Base-by-base conservation (phyloP, 2,113 vertebrate species). In the Candoia aspera region DNA sequence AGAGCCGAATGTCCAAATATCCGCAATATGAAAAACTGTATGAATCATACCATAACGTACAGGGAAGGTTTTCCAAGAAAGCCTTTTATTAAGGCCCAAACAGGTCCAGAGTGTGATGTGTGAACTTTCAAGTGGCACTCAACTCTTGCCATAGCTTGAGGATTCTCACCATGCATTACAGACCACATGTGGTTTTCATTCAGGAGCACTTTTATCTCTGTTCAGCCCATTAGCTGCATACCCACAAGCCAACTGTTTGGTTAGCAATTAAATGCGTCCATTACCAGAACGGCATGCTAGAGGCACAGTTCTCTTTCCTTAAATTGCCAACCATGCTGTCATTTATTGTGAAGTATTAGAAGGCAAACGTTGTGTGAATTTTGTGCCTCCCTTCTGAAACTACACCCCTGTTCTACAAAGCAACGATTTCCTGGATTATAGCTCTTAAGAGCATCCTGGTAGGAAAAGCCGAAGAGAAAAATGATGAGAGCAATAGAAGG, bases 1-100 rank as follows among this genome's bases (percentile, higher is more conserved):
- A 84, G 87, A 95, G 92, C 93, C 90, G 93, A 93, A 94, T 1
- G 3, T n/a, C 90, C 94, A 90, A 55, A 91, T 17, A 93, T 95
- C 64, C 88, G 89, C 84, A 94, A 89, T 84, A 24, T 57, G 90
- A 89, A 96, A 84, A 92, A 37, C 26, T 91, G 53, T 93, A 94
- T 92, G 94, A 96, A 92, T 95, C 85, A 84, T 93, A 95, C 89
- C 93, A 95, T 90, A 62, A 93, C 94, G 17, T 13, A 53, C 1
- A 86, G 29, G 29, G 26, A 24, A 46, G 3, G 17, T 73, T 85
- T 85, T 85, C 13, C 53, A 73, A 59, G 6, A 26, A 68, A n/a
- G 49, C 10, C 15, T 29, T 46, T 87, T 83, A 62, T 88, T 88
- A 92, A 92, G 26, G 26, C 19, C 19, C 15, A 24, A n/a, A 46